Conservation (phyloP, 2,888 invertebrate genomes). For the Nomada fabriciana region DNA sequence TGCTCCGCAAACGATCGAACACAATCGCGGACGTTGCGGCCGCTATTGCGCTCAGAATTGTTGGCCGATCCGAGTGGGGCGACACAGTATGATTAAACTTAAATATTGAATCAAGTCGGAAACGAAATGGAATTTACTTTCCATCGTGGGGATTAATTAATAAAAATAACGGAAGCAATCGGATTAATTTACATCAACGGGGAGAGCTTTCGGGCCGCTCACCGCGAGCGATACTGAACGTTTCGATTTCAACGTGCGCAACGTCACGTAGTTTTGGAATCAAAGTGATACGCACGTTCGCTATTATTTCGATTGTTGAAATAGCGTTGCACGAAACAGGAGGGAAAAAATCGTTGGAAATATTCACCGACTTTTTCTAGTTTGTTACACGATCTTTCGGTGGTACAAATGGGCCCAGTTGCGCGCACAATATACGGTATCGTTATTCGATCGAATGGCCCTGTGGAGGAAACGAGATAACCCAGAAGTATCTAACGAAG, state of each 20-base stretch:
- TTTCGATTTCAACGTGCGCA: constrained; percentile 35
- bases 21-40: constrained; percentile 26
- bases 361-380: constrained; percentile 19
- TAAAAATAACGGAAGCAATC: constrained; percentile 69
- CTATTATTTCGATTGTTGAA: constrained; percentile 37
- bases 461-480: constrained; percentile 35
- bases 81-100: constrained; percentile 67
- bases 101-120: constrained; percentile 69
- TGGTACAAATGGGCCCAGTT: constrained; percentile 24
- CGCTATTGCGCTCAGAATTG: constrained; percentile 35
- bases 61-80: constrained; percentile 48
- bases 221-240: background rate
- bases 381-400: constrained; percentile 18
- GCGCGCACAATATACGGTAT: constrained; percentile 19
- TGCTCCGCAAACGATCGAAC: constrained; percentile 51
- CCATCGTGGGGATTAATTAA: constrained; percentile 67
- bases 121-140: constrained; percentile 65
- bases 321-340: background rate
- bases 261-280: constrained; percentile 41
- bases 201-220: constrained; percentile 12
- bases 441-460: constrained; percentile 42
- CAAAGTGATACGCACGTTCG: constrained; percentile 10
- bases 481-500: constrained; percentile 51
- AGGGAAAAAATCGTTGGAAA: background rate
- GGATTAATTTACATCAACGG: constrained; percentile 68